Conservation (phyloP, 1,140 invertebrate species). For the Condylostylus longicornis region DNA sequence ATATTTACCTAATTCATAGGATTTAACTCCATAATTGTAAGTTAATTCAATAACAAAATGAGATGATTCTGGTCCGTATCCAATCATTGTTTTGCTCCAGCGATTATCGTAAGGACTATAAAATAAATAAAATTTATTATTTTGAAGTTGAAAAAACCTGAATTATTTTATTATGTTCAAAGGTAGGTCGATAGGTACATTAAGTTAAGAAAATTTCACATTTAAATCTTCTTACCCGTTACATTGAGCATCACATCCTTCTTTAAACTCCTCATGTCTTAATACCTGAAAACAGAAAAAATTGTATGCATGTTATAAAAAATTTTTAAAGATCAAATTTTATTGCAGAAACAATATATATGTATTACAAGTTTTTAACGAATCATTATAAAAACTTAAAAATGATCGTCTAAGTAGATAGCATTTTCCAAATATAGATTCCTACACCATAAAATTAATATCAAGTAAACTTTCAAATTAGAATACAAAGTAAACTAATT, state of each 20-base stretch:
- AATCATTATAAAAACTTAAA: background rate
- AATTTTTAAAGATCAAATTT: background rate
- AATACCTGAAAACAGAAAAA: conserved; percentile 48
- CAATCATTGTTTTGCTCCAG: conserved; percentile 99
- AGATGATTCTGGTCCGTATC: conserved; percentile 86
- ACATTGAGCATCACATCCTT: conserved; percentile 89
- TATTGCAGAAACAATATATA: background rate
- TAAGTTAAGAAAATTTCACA: background rate
- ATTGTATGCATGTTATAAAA: background rate
- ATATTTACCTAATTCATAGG: conserved; percentile 49
- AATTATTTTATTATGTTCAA: too few relatives aligned
- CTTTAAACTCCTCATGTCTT: conserved; percentile 91
- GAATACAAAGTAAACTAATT: too few relatives aligned
- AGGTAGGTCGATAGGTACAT: background rate
- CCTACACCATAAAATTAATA: too few relatives aligned
- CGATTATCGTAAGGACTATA: conserved; percentile 83
- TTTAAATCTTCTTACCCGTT: conserved; percentile 63
- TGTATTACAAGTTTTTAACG: background rate
- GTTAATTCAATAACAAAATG: conserved; percentile 96
- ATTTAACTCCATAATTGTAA: conserved; percentile 88
- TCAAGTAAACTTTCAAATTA: too few relatives aligned
- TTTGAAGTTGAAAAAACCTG: background rate
- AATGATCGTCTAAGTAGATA: background rate
- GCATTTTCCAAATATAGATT: background rate
- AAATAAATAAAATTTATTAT: conserved; percentile 7